These are phyloP conservation scores for Lasioglossum figueresi DNA, from an alignment of 2,888 invertebrate species.

Conservation along the genomic window DNA sequence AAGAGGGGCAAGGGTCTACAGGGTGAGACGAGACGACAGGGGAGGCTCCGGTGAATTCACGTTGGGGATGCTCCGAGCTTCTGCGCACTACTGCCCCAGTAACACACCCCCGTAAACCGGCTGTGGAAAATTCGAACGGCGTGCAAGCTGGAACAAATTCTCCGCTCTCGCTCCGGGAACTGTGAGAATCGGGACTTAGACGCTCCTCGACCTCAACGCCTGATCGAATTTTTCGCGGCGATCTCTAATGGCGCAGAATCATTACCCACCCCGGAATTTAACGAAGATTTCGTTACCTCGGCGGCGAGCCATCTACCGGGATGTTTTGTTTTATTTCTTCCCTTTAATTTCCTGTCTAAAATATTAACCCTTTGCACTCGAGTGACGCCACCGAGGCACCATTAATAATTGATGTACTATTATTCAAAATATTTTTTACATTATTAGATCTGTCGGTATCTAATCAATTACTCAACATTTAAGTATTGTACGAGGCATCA, in stretches of 20 bases:
- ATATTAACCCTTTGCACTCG: too few species aligned
- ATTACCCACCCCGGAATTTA: neutral
- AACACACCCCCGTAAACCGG: slow-evolving; percentile 78
- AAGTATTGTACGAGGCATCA: too few species aligned
- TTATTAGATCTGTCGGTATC: too few species aligned
- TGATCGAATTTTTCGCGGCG: neutral
- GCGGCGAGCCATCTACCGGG: neutral
- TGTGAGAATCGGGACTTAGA: neutral
- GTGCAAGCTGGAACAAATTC: slow-evolving; percentile 65
- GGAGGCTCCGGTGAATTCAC: slow-evolving; percentile 71
- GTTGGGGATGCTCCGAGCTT: slow-evolving; percentile 75
- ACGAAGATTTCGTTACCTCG: neutral
- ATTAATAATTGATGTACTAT: too few species aligned
- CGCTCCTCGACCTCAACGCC: neutral
- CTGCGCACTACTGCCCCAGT: slow-evolving; percentile 82
- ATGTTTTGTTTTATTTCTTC: neutral
- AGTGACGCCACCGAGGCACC: too few species aligned
- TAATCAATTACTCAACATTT: too few species aligned
- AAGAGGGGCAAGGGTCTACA: neutral
- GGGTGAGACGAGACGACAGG: slow-evolving; percentile 45
- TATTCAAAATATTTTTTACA: too few species aligned
- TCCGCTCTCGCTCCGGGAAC: neutral
- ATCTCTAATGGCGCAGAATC: neutral
- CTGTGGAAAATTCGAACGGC: slow-evolving; percentile 68
- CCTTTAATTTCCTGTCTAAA: neutral